Conservation (phyloP, 2,797 vertebrate species). For the Eremophila alpestris region DNA sequence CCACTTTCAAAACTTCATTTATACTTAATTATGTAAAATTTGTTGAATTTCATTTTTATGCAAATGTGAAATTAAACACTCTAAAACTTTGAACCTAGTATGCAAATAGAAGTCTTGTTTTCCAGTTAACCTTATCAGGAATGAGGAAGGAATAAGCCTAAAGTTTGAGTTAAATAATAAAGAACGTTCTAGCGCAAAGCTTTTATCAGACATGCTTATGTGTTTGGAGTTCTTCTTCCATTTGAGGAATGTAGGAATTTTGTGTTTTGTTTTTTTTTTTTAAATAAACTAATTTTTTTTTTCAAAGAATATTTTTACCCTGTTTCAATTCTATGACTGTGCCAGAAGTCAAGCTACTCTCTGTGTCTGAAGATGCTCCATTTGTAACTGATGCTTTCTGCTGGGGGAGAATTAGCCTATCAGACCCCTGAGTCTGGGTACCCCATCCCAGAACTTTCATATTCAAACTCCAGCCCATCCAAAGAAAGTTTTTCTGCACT, state of each 20-base stretch:
- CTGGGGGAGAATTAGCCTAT: not conserved
- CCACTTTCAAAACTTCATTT: not conserved
- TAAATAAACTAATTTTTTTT: rapidly evolving
- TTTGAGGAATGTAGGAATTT: not conserved
- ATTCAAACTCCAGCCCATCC: not conserved
- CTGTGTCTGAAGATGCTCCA: not conserved
- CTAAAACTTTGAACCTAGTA: not conserved
- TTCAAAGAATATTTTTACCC: not conserved
- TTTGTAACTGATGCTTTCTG: not conserved
- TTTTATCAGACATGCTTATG: not conserved
- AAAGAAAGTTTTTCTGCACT: not conserved
- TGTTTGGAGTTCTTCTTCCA: not conserved
- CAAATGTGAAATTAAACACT: not conserved
- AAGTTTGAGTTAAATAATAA: not conserved
- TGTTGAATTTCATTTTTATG: not conserved
- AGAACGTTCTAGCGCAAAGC: not conserved
- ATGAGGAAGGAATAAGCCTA: not conserved
- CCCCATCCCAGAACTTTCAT: not conserved
- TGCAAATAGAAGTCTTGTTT: not conserved
- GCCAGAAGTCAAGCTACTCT: not conserved
- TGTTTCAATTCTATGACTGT: not conserved
- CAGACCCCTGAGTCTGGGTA: not conserved
- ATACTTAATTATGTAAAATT: not conserved
- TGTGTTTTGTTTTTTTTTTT: not conserved
- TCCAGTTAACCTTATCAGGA: not conserved